These are phyloP conservation scores for Pseudomyrmex pallidus DNA, from an alignment of 1,140 invertebrate genomes.

Conservation along the genomic window DNA sequence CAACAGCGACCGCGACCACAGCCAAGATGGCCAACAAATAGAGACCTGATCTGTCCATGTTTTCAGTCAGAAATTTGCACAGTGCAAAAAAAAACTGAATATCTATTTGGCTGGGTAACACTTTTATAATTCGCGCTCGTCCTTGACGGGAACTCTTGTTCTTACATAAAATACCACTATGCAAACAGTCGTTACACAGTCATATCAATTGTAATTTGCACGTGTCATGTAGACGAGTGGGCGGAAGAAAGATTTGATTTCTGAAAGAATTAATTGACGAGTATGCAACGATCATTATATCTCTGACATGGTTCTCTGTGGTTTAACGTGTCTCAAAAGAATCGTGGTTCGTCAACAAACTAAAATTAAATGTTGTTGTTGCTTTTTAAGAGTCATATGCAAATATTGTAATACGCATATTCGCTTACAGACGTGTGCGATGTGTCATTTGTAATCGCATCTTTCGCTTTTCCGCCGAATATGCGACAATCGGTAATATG, in stretches of 20 bases:
- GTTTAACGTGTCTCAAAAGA: slow-evolving; percentile 9
- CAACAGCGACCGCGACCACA: background rate
- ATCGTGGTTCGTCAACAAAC: slow-evolving; percentile 6
- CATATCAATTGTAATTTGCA: slow-evolving; percentile 19
- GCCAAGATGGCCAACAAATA: slow-evolving; percentile 14
- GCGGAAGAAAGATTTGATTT: slow-evolving; percentile 8
- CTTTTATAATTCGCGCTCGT: slow-evolving; percentile 42
- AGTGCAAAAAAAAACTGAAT: slow-evolving; percentile 13
- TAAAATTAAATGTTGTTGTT: background rate
- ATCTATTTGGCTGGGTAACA: background rate
- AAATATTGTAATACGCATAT: slow-evolving; percentile 18
- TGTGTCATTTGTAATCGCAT: background rate
- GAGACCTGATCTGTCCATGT: slow-evolving; percentile 1
- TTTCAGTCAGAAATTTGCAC: slow-evolving; percentile 4
- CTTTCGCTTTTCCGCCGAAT: background rate
- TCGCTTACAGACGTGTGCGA: background rate
- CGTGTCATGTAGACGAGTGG: background rate
- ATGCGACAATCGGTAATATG: background rate
- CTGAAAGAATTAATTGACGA: slow-evolving; percentile 37
- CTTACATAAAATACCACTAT: slow-evolving; percentile 41
- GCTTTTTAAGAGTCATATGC: background rate
- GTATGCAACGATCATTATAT: background rate
- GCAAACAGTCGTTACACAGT: slow-evolving; percentile 37
- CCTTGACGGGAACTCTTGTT: background rate
- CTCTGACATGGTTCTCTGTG: background rate